These are phyloP conservation scores for Desmophyllum pertusum DNA, from an alignment of 92 coral and sea anemone species.

Conservation along the genomic window DNA sequence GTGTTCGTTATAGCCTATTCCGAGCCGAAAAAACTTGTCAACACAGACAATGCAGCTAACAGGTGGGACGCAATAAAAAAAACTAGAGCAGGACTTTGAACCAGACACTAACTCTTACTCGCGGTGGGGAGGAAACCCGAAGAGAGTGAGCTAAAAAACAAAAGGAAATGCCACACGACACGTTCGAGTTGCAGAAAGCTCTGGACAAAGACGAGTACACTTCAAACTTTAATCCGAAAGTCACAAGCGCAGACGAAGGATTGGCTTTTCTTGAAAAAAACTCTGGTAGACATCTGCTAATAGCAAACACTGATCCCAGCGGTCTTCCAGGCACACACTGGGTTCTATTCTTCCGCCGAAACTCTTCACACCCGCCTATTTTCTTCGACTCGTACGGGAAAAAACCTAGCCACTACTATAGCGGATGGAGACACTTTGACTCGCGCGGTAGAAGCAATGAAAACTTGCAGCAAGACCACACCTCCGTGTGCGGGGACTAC, in stretches of 20 bases:
- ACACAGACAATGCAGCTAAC: conserved; percentile 4
- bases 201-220: background rate
- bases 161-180: background rate
- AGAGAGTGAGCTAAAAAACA: background rate
- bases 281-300: background rate
- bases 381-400: conserved; percentile 12
- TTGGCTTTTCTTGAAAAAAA: background rate
- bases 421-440: background rate
- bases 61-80: background rate
- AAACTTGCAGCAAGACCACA: background rate
- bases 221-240: background rate
- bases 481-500: background rate
- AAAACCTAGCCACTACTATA: background rate
- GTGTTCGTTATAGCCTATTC: conserved; percentile 9
- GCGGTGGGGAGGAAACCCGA: background rate
- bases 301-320: background rate
- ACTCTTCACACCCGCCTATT: background rate
- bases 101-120: background rate
- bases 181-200: background rate
- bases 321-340: background rate
- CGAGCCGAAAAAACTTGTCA: background rate
- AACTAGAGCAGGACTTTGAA: background rate
- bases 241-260: background rate
- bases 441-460: background rate
- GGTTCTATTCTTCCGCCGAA: background rate